phyloP scores from a whole-genome alignment of 2,888 invertebrate species.

The Sphaeridia pumilis region DNA sequence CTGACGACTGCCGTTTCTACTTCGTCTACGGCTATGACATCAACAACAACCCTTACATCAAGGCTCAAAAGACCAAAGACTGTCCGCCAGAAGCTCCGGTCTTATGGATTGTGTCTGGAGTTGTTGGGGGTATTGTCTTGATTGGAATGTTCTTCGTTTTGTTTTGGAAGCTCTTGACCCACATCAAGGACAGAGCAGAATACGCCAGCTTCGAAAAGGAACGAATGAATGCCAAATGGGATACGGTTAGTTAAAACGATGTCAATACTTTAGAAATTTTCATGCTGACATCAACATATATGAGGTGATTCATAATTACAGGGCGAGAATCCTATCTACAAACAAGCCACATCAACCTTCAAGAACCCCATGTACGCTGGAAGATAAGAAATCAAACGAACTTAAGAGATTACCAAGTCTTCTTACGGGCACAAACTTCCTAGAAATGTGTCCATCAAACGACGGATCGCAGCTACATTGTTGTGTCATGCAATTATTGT shows the following conservation, averaged over 20 bases:
- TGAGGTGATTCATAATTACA: background rate
- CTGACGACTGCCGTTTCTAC: background rate
- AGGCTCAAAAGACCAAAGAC: background rate
- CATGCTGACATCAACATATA: background rate
- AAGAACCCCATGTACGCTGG: constrained; percentile 1
- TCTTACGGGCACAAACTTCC: too few species aligned
- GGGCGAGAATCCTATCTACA: background rate
- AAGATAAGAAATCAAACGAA: too few species aligned
- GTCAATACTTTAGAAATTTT: background rate
- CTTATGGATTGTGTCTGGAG: background rate
- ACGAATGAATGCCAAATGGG: background rate
- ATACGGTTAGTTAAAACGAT: background rate
- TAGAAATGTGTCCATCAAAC: too few species aligned
- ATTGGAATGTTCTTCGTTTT: background rate
- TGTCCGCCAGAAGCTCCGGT: background rate
- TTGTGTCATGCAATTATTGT: too few species aligned
- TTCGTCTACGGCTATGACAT: background rate
- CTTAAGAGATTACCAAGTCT: too few species aligned
- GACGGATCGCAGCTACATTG: too few species aligned
- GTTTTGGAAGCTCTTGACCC: background rate
- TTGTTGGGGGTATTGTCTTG: background rate
- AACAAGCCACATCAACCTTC: background rate
- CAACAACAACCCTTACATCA: background rate
- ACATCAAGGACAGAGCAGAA: background rate
- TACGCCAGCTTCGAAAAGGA: background rate